phyloP scores from a whole-genome alignment of 30 jellyfish, hydroid and myxozoan species.

The Pseudorhiza aurosa region DNA sequence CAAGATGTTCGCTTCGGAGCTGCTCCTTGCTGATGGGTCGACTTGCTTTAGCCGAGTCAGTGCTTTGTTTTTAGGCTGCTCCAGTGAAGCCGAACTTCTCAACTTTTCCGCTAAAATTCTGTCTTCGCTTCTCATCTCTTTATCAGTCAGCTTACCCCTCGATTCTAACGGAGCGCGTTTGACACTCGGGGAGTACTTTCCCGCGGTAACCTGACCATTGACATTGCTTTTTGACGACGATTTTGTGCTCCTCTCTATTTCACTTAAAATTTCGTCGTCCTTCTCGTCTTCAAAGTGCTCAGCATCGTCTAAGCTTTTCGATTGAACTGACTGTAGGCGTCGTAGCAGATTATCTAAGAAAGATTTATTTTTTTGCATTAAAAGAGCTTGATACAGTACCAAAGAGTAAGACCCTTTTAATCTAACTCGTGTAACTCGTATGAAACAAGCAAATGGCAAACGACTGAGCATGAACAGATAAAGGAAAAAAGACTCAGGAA shows the following conservation, averaged over 20 bases:
- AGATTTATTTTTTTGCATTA: no score
- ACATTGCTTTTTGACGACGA: neutral
- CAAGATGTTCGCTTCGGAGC: neutral
- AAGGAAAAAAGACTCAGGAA: no score
- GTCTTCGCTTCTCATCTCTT: neutral
- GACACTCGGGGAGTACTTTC: neutral
- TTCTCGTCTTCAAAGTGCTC: conserved; percentile 17
- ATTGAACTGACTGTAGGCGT: conserved; percentile 40
- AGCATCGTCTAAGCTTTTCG: conserved; percentile 16
- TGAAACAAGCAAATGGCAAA: no score
- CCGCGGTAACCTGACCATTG: neutral
- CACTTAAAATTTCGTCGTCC: conserved; percentile 33
- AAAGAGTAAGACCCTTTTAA: no score
- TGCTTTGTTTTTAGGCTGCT: neutral
- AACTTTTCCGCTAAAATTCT: neutral
- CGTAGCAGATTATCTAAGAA: conserved; percentile 24
- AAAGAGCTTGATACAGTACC: no score
- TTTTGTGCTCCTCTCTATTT: conserved; percentile 22
- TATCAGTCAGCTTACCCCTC: neutral
- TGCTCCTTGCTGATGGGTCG: neutral
- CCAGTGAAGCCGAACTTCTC: neutral
- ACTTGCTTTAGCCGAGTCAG: neutral
- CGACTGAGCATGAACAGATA: no score
- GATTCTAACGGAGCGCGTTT: neutral
- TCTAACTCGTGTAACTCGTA: no score